phyloP scores from a whole-genome alignment of 2,797 vertebrate species.

The Sciurus carolinensis region DNA sequence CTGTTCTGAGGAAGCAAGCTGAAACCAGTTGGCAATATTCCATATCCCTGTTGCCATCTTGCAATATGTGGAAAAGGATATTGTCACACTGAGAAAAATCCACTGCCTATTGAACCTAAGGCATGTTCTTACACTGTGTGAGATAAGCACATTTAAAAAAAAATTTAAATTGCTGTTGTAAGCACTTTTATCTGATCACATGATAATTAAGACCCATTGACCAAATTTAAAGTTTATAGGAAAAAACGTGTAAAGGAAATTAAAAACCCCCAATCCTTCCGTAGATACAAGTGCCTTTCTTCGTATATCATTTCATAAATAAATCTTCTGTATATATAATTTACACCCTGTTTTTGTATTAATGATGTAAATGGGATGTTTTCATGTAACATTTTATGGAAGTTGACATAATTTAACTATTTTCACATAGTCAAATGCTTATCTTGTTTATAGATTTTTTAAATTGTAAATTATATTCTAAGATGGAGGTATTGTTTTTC shows the following conservation, averaged over 20 bases:
- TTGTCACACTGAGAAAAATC: background rate
- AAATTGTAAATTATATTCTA: conserved; percentile 8
- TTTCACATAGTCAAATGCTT: background rate
- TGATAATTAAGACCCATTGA: background rate
- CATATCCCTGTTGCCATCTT: background rate
- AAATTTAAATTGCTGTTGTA: background rate
- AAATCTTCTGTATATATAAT: background rate
- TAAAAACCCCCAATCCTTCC: background rate
- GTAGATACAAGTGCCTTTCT: background rate
- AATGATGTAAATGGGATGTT: background rate
- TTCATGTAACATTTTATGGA: conserved; percentile 11
- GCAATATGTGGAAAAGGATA: background rate
- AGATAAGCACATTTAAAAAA: background rate
- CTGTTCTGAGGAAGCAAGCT: background rate
- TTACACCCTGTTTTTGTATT: background rate
- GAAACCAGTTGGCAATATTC: background rate
- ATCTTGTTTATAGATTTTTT: conserved; percentile 26
- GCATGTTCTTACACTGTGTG: background rate
- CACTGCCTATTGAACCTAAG: background rate
- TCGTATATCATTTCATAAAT: background rate
- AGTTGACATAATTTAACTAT: background rate
- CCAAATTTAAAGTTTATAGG: conserved; percentile 21
- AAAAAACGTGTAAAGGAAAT: conserved; percentile 14
- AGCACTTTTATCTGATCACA: background rate
- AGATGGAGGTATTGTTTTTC: background rate